A percentile compares a stretch with the other conserved stretches of the same genome.
Evolutionary conservation across 2,113 vertebrate genomes (phyloP).

Genomic region (Halichoerus grypus): DNA sequence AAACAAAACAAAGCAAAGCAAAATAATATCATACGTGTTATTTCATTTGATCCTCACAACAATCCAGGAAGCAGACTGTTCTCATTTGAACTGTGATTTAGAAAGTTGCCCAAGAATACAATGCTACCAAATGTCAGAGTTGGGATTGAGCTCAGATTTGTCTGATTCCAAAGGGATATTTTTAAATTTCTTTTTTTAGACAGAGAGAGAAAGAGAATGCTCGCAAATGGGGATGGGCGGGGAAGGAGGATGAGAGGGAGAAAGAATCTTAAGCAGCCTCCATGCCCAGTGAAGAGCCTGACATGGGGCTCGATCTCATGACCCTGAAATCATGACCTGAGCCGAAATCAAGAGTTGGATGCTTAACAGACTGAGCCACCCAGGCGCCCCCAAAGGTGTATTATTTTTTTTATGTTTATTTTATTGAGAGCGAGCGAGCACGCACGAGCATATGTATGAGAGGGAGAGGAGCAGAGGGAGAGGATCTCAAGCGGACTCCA

Average conservation of each 20-base stretch:
- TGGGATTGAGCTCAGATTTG: background rate
- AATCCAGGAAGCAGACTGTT: background rate
- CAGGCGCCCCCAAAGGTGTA: background rate
- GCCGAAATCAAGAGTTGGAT: background rate
- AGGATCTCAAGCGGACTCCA: background rate
- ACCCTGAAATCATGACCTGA: background rate
- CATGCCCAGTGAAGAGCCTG: background rate
- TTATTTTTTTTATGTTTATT: background rate
- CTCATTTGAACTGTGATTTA: background rate
- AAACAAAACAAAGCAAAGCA: background rate
- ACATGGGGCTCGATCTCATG: background rate
- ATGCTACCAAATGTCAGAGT: background rate
- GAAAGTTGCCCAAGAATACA: background rate
- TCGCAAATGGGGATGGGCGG: background rate
- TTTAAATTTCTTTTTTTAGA: background rate
- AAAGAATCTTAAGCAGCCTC: background rate
- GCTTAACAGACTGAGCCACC: background rate
- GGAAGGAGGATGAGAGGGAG: background rate
- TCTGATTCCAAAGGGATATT: conserved; percentile 15
- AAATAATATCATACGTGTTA: conserved; percentile 20
- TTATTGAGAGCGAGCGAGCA: background rate
- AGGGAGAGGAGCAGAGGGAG: background rate
- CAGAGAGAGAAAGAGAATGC: background rate
- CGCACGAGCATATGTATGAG: background rate
- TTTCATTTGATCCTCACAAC: conserved; percentile 6